Percentiles rank a stretch among this genome's conserved stretches.
These are phyloP conservation scores for Cervus canadensis DNA, from an alignment of 2,113 vertebrate genomes.

Conservation along the genomic window DNA sequence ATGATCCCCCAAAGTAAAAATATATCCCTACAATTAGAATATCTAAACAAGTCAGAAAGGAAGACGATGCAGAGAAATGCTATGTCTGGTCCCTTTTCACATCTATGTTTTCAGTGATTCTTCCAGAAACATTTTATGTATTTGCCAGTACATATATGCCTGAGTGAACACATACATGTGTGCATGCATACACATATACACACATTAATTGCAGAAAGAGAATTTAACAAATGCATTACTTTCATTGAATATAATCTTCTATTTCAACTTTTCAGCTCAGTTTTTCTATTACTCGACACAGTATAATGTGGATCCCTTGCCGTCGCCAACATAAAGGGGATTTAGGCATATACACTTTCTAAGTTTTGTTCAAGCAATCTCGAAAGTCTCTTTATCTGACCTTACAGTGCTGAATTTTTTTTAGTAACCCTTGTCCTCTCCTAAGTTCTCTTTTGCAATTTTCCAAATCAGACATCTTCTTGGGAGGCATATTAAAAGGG, in stretches of 20 bases:
- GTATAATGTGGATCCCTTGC: too few species aligned
- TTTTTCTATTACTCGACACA: background rate
- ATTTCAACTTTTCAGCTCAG: background rate
- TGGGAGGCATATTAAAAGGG: conserved; percentile 73
- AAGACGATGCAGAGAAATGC: background rate
- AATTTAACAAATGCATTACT: background rate
- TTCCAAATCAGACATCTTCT: conserved; percentile 74
- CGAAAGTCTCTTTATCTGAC: background rate
- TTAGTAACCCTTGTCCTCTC: conserved; percentile 32
- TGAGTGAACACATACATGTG: background rate
- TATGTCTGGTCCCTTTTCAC: background rate
- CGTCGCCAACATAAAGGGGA: background rate
- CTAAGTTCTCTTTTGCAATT: conserved; percentile 57
- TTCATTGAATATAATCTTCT: background rate
- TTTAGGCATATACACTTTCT: background rate
- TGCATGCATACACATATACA: accelerated
- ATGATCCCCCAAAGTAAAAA: background rate
- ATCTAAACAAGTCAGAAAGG: background rate
- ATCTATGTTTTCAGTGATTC: background rate
- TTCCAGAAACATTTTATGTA: background rate
- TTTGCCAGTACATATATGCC: background rate
- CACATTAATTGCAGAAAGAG: background rate
- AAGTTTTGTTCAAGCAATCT: background rate
- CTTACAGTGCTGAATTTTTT: conserved; percentile 2
- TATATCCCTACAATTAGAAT: background rate